Conservation (phyloP, 2,797 vertebrate species). For the Chloroceryle amazona region DNA sequence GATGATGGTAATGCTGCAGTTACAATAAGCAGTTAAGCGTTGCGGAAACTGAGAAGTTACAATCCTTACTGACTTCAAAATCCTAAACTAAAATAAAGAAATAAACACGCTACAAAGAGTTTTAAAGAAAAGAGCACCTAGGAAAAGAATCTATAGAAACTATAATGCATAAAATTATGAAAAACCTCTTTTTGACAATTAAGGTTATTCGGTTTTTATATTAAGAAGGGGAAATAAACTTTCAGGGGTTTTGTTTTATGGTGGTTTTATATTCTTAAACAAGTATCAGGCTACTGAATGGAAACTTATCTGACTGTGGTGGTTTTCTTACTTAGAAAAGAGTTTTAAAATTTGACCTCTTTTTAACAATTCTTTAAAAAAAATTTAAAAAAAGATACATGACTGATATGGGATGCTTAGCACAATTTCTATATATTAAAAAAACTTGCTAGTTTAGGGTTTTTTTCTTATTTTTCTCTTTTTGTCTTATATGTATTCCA, state of each 20-base stretch:
- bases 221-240: neutral
- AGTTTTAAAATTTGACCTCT: neutral
- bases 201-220: neutral
- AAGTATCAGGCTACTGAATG: neutral
- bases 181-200: neutral
- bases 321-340: neutral
- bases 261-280: neutral
- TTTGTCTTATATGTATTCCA: neutral
- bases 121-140: neutral
- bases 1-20: neutral
- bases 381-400: neutral
- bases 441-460: fast-evolving
- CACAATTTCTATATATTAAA: neutral
- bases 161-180: neutral
- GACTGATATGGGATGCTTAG: neutral
- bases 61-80: neutral
- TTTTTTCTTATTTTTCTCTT: neutral
- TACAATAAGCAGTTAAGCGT: neutral
- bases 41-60: neutral
- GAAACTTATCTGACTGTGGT: neutral
- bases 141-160: neutral
- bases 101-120: neutral
- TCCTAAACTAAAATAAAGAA: neutral
- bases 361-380: neutral
- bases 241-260: neutral